phyloP scores from a whole-genome alignment of 2,888 invertebrate genomes.

The Troides oblongomaculatus region DNA sequence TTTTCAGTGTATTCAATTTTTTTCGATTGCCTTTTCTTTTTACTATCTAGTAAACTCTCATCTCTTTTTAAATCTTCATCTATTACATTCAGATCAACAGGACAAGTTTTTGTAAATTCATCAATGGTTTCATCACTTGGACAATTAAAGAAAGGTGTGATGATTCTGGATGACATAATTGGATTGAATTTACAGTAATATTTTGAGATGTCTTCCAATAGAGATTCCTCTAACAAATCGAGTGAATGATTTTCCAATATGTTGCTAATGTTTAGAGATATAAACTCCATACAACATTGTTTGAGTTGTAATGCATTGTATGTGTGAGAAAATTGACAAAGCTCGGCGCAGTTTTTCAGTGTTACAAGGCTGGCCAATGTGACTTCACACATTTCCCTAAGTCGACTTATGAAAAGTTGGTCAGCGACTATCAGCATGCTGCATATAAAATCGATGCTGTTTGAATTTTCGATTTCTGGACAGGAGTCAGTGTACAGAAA shows the following conservation, averaged over 20 bases:
- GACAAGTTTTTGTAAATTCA: slow-evolving; percentile 59
- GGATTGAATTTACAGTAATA: slow-evolving; percentile 84
- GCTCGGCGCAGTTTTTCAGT: slow-evolving; percentile 87
- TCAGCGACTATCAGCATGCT: slow-evolving; percentile 89
- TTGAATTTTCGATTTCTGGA: slow-evolving; percentile 78
- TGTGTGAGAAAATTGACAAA: slow-evolving; percentile 86
- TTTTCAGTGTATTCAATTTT: slow-evolving; percentile 71
- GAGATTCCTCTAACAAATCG: slow-evolving; percentile 81
- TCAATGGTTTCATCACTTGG: slow-evolving; percentile 79
- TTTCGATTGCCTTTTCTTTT: slow-evolving; percentile 66
- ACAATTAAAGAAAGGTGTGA: slow-evolving; percentile 85
- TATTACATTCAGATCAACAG: slow-evolving; percentile 70
- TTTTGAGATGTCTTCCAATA: slow-evolving; percentile 82
- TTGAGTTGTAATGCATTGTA: slow-evolving; percentile 89
- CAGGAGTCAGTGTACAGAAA: slow-evolving; percentile 87
- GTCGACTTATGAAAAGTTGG: slow-evolving; percentile 85
- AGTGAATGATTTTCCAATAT: slow-evolving; percentile 85
- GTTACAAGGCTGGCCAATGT: slow-evolving; percentile 83
- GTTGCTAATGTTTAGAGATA: slow-evolving; percentile 86
- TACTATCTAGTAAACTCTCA: slow-evolving; percentile 54
- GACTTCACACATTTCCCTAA: slow-evolving; percentile 87
- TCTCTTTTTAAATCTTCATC: slow-evolving; percentile 76
- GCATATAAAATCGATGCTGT: slow-evolving; percentile 85
- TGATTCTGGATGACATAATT: slow-evolving; percentile 81
- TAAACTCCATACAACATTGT: slow-evolving; percentile 87